Base-by-base conservation (phyloP, 2,888 invertebrate species). In the Nemapogon koenigi region DNA sequence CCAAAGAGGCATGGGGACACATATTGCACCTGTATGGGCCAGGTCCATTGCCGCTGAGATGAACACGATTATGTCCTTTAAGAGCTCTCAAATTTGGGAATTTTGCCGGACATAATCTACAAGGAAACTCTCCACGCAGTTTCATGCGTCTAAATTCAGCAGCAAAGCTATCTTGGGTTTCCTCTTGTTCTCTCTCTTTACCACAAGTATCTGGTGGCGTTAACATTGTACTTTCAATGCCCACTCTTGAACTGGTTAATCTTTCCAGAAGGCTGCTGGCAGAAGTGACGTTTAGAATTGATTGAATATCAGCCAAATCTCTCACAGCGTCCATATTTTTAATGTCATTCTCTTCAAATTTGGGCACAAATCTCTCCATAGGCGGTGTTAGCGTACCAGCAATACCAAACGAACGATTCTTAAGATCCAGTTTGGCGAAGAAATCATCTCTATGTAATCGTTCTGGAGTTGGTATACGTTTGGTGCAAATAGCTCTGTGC, bases 11-110 rank as follows among this genome's bases (percentile, higher is more conserved):
- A 65, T 93, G 95, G 1, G 90, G 88, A 49, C 97, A 97, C 87
- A 95, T 91, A 61, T 94, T 94, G 75, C 97, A 97, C 37, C 90
- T 87, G 64, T 94, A 96, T 1, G 93, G 92, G 1, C 90, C 89
- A 0, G 87, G 83, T 0, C 85, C 86, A 1, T 86, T 88, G 0
- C 89, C 87, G 41, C 87, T 88, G 46, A 94, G 81, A 62, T 95
- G 95, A 2, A 89, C 88, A 38, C 93, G 83, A 57, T 94, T 94
- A 64, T 94, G 94, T 0, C 95, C 94, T 63, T 96, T 96, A 16
- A 96, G 73, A 1, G 94, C 93, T 35, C 94, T 83, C 25, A 94
- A 75, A 57, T 94, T 96, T 1, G 93, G 92, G 58, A 94, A 95
- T 17, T 92, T 86, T 0, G 90, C 88, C 1, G 87, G 83, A 63